Conservation (phyloP, 2,888 invertebrate species). For the Phengaris alcon region DNA sequence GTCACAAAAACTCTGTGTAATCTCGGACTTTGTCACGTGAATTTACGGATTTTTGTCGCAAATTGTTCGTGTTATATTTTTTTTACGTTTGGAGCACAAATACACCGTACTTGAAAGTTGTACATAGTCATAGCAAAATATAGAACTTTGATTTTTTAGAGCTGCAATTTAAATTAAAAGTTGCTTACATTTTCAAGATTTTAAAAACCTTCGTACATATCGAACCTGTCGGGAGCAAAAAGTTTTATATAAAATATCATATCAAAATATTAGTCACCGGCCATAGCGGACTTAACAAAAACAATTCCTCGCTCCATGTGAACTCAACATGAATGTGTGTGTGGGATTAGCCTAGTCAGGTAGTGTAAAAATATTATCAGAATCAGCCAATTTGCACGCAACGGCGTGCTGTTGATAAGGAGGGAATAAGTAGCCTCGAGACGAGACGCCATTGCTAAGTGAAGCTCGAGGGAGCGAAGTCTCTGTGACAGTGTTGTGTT, state of each 20-base stretch:
- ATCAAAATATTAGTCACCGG: neutral
- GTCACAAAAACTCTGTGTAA: neutral
- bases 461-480: conserved; percentile 3
- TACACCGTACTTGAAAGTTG: no score
- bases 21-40: neutral
- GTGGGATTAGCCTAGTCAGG: neutral
- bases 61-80: no score
- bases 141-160: no score
- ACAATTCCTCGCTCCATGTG: neutral
- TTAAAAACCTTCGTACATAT: no score
- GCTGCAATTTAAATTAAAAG: no score
- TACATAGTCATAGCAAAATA: no score
- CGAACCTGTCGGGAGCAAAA: neutral
- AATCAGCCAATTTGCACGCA: conserved; percentile 7
- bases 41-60: neutral
- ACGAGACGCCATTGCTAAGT: neutral
- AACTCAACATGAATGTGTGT: neutral
- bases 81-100: no score
- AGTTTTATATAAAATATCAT: neutral
- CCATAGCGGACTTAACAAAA: neutral
- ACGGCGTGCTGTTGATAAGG: neutral
- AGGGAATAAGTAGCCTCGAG: neutral
- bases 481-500: conserved; percentile 29
- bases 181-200: no score
- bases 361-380: conserved; percentile 4